Conservation (phyloP, 2,113 vertebrate species). For the Gopherus evgoodei region DNA sequence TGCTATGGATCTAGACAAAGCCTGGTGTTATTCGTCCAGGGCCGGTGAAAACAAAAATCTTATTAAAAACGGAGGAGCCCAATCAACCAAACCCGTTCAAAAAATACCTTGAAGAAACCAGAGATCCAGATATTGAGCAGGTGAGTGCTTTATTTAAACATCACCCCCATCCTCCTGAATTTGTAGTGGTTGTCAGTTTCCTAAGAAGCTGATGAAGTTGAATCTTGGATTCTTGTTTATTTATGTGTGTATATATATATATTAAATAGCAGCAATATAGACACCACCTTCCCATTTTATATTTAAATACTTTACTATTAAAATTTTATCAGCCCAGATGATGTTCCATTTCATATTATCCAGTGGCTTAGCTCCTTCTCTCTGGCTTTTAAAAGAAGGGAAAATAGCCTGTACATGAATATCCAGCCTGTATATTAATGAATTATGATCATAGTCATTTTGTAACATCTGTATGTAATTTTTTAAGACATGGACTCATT, state of each 20-base stretch:
- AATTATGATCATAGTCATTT: background rate
- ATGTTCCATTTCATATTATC: background rate
- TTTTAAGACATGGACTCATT: background rate
- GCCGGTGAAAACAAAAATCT: constrained; percentile 80
- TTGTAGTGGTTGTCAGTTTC: background rate
- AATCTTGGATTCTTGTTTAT: background rate
- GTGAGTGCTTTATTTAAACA: constrained; percentile 68
- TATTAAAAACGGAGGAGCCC: constrained; percentile 77
- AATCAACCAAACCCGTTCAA: constrained; percentile 84
- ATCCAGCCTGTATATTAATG: background rate
- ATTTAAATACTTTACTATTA: background rate
- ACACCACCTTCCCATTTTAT: background rate
- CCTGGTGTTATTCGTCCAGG: constrained; percentile 90
- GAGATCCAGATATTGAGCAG: constrained; percentile 74
- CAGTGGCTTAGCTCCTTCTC: background rate
- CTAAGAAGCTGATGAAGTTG: background rate
- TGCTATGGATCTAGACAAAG: constrained; percentile 83
- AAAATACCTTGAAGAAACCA: constrained; percentile 78
- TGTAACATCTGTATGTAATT: background rate
- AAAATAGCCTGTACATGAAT: background rate
- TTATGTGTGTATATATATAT: background rate
- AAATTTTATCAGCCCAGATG: background rate
- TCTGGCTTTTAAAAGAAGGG: too few species aligned
- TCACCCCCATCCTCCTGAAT: background rate
- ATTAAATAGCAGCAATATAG: background rate